Evolutionary conservation across 2,888 invertebrate species (phyloP).

Genomic region (Pycnomerus fuliginosus): DNA sequence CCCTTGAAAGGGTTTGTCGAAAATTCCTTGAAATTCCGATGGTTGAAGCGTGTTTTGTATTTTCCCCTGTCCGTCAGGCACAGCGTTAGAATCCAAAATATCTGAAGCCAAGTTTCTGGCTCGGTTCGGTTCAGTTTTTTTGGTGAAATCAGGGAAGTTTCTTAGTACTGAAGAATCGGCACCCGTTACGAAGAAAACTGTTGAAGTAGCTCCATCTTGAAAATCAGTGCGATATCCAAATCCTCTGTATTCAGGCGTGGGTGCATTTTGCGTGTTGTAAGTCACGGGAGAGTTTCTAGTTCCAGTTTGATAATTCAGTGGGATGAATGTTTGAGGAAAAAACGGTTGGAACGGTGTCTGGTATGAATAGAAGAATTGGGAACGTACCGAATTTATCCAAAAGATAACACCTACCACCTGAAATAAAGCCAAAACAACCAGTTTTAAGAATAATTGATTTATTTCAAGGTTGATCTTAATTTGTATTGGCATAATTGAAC

Average conservation of each 20-base stretch:
- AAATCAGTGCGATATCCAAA: slow-evolving; percentile 42
- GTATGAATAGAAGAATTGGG: slow-evolving; percentile 17
- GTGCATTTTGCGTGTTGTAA: slow-evolving; percentile 8
- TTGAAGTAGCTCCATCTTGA: slow-evolving; percentile 38
- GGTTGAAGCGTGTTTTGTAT: slow-evolving; percentile 18
- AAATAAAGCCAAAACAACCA: slow-evolving; percentile 7
- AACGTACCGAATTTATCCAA: slow-evolving; percentile 11
- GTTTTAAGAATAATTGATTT: no score
- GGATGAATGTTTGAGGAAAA: slow-evolving; percentile 15
- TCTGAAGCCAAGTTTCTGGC: slow-evolving; percentile 36
- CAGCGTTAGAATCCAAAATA: slow-evolving; percentile 32
- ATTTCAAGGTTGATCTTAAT: no score
- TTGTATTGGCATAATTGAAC: no score
- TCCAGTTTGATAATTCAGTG: background rate
- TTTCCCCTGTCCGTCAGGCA: slow-evolving; percentile 14
- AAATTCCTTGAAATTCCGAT: slow-evolving; percentile 18
- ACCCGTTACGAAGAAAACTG: slow-evolving; percentile 41
- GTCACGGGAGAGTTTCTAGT: slow-evolving; percentile 4
- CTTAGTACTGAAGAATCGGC: slow-evolving; percentile 29
- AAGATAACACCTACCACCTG: slow-evolving; percentile 18
- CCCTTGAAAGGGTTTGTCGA: slow-evolving; percentile 17
- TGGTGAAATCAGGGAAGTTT: slow-evolving; percentile 16
- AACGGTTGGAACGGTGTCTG: slow-evolving; percentile 11
- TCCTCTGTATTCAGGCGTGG: slow-evolving; percentile 31
- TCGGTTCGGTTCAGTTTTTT: slow-evolving; percentile 5